These are phyloP conservation scores for Pelochelys cantorii DNA, from an alignment of 2,797 vertebrate species.

Conservation along the genomic window DNA sequence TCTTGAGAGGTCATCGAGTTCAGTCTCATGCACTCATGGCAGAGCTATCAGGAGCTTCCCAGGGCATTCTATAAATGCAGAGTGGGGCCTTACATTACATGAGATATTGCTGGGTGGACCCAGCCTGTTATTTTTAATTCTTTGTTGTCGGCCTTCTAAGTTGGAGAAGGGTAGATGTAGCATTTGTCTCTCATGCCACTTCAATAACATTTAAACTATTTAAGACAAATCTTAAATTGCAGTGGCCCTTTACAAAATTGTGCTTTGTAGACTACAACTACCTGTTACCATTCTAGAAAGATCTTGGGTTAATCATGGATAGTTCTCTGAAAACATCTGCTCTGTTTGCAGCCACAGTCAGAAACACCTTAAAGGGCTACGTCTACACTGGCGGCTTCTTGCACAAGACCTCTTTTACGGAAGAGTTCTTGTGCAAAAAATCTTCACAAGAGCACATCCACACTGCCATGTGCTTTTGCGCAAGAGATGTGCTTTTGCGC, in stretches of 20 bases:
- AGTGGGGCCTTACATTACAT: neutral
- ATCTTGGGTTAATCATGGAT: neutral
- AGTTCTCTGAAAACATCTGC: neutral
- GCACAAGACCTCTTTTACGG: too few species aligned
- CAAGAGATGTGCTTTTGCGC: too few species aligned
- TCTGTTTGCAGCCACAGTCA: neutral
- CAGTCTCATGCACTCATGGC: too few species aligned
- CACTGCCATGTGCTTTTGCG: too few species aligned
- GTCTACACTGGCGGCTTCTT: too few species aligned
- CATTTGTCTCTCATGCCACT: neutral
- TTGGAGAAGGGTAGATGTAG: neutral
- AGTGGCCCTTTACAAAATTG: neutral
- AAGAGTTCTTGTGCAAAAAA: too few species aligned
- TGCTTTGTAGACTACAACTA: neutral
- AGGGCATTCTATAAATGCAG: neutral
- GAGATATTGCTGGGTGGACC: neutral
- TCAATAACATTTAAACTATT: neutral
- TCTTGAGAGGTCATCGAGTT: too few species aligned
- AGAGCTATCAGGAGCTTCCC: neutral
- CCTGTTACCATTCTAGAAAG: neutral
- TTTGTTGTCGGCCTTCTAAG: neutral
- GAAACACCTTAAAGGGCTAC: neutral
- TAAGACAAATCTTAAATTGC: neutral
- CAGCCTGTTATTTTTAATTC: neutral
- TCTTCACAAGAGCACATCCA: too few species aligned